Base-by-base conservation (phyloP, 2,113 vertebrate species). In the Pomatostomus ruficeps region DNA sequence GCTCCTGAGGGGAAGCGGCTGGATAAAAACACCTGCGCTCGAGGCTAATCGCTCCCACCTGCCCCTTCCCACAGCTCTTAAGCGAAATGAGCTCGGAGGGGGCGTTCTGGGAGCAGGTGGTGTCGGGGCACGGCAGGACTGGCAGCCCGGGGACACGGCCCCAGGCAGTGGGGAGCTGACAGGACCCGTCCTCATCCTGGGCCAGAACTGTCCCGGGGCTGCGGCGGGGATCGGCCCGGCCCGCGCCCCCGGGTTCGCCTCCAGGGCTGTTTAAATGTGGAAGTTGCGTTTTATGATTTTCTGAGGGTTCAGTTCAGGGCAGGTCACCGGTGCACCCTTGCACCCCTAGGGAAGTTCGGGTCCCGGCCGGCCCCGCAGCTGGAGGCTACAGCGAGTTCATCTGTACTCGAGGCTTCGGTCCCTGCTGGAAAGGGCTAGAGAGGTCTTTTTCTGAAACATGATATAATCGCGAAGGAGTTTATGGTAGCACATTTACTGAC, bases 241-340 rank as follows among this genome's bases (percentile, higher is more conserved):
- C 40, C 4, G 38, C 19, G 13, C 2, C 29, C 40, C 46, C 8
- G 25, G 7, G 12, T 23, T 49, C 14, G 8, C 26, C 51, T 24
- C 15, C 3, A 16, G 13, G 52, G n/a, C 38, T 19, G 54, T 19
- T 35, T 7, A 21, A 67, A 31, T 2, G 38, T 4, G 0, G 7
- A 23, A 52, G 14, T 0, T 66, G 66, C 9, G 22, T 12, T 79
- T 26, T 25, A 18, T 12, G 16, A 29, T 38, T 40, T 67, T 29
- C 24, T 31, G 29, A 29, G 24, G 45, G 61, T 4, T 48, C 45
- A 2, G 0, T 14, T 33, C 14, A n/a, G 29, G 35, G 70, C 61
- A 42, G 42, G 58, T 7, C 26, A 19, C 17, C 2, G 16, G 25
- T 1, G 51, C 28, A 33, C 22, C 24, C 85, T 9, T 9, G 29